Conservation (phyloP, 1,140 invertebrate species). For the Bombus terrestris region DNA sequence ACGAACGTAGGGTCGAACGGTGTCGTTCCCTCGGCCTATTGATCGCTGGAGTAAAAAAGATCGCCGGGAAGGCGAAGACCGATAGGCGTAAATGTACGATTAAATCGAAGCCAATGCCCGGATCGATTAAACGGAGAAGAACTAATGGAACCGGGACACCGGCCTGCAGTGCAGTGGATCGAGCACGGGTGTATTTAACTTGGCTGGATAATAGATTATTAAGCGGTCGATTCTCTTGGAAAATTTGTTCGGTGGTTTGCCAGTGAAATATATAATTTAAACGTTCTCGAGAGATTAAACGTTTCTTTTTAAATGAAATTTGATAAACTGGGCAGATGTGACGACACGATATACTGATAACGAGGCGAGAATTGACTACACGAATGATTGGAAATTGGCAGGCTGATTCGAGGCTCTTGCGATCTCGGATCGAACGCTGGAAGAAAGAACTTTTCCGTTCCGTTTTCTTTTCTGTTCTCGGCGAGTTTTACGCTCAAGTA, state of each 20-base stretch:
- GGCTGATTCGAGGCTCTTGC: neutral
- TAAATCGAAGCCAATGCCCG: slow-evolving; percentile 9
- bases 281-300: too few relatives aligned
- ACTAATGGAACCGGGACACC: neutral
- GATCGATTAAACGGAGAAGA: slow-evolving; percentile 23
- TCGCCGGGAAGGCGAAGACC: neutral
- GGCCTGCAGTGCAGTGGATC: neutral
- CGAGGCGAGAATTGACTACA: slow-evolving; percentile 11
- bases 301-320: slow-evolving; percentile 20
- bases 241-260: neutral
- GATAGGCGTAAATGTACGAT: slow-evolving; percentile 28
- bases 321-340: slow-evolving; percentile 10
- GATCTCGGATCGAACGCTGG: neutral
- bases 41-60: neutral
- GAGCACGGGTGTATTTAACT: slow-evolving; percentile 5
- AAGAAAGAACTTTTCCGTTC: slow-evolving; percentile 38
- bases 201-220: slow-evolving; percentile 11
- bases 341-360: slow-evolving; percentile 27
- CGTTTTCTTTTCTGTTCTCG: too few relatives aligned
- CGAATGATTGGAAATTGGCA: neutral
- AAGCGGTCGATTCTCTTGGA: neutral
- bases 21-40: neutral
- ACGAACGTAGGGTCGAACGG: too few relatives aligned
- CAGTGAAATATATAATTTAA: neutral
- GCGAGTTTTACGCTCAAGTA: slow-evolving; percentile 51